phyloP scores from a whole-genome alignment of 2,888 invertebrate species.

The Quadroppia sp. region DNA sequence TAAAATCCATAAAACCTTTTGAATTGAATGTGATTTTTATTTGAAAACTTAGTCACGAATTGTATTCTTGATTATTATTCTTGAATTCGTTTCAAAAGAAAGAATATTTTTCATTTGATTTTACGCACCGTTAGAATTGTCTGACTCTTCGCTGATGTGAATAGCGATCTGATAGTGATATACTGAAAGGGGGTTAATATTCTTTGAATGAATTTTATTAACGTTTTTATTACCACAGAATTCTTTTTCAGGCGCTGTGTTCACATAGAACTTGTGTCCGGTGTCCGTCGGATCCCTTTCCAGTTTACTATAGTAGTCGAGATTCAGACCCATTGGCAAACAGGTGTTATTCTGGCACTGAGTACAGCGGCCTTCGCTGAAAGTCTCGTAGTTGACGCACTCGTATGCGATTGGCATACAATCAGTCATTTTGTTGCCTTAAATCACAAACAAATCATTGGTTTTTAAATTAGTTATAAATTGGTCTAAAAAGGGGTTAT shows the following conservation, averaged over 20 bases:
- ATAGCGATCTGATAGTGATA: constrained; percentile 29
- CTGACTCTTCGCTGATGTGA: neutral
- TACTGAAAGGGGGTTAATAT: neutral
- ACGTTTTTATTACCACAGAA: constrained; percentile 8
- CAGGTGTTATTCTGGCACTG: neutral
- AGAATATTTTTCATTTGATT: too few relatives aligned
- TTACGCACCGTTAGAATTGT: neutral
- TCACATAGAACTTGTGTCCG: neutral
- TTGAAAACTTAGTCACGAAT: too few relatives aligned
- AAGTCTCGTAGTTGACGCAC: neutral
- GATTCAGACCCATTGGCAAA: neutral
- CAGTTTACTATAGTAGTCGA: neutral
- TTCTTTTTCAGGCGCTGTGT: neutral
- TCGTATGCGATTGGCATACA: constrained; percentile 5
- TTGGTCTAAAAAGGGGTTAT: neutral
- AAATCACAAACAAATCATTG: too few relatives aligned
- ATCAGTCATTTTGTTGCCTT: neutral
- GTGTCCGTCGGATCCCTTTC: neutral
- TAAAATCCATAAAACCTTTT: neutral
- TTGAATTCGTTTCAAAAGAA: too few relatives aligned
- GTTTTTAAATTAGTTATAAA: too few relatives aligned
- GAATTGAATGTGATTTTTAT: neutral
- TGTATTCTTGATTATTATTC: too few relatives aligned
- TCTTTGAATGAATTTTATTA: neutral
- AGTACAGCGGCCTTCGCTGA: constrained; percentile 15